These are phyloP conservation scores for Drosophila erecta DNA, from an alignment of 1,140 invertebrate genomes.

Conservation along the genomic window DNA sequence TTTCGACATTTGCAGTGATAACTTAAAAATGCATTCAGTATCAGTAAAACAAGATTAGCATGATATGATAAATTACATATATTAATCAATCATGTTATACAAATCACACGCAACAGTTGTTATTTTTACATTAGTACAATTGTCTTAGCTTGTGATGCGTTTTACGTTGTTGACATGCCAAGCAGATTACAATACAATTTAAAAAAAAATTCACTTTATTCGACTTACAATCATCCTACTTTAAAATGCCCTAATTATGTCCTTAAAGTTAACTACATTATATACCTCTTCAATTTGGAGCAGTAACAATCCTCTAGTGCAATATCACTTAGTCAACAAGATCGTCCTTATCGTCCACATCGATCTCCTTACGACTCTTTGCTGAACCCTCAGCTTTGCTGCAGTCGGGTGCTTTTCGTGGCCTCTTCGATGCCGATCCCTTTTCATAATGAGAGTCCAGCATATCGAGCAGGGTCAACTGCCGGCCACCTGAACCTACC, in stretches of 20 bases:
- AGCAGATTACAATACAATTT: not conserved
- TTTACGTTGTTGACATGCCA: no score
- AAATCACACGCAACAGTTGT: not conserved
- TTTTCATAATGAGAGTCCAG: conserved; percentile 65
- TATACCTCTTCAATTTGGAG: not conserved
- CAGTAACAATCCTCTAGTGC: conserved; percentile 12
- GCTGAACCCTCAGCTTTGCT: conserved; percentile 15
- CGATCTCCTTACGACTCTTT: conserved; percentile 56
- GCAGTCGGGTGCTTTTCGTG: conserved; percentile 22
- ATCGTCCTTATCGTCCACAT: conserved; percentile 16
- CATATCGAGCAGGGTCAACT: conserved; percentile 61
- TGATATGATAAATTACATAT: not conserved
- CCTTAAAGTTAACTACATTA: not conserved
- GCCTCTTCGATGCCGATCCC: conserved; percentile 61
- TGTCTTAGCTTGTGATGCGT: not conserved
- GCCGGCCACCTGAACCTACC: conserved; percentile 15
- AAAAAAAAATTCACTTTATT: not conserved
- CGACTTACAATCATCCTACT: not conserved
- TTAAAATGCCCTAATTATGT: no score
- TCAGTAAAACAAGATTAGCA: not conserved
- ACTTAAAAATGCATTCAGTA: no score
- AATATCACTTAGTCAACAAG: conserved; percentile 37
- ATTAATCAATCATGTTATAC: not conserved
- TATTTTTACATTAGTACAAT: not conserved
- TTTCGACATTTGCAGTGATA: no score